A percentile compares a stretch with the other conserved stretches of the same genome.
phyloP scores from a whole-genome alignment of 2,888 invertebrate species.

The Melanophora roralis region DNA sequence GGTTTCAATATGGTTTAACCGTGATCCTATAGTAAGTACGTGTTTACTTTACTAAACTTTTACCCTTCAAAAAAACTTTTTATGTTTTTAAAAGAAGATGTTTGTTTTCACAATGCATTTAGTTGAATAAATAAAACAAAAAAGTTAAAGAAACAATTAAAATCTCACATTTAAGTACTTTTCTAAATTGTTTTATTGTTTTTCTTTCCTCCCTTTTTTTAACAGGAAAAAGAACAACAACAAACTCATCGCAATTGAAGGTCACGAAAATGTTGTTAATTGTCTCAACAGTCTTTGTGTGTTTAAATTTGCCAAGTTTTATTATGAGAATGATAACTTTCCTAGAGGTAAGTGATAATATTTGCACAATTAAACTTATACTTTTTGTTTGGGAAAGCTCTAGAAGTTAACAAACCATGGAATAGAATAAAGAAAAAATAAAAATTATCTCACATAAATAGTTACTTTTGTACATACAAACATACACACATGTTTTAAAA shows the following conservation, averaged over 20 bases:
- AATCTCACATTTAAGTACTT: not conserved
- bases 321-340: slow-evolving; percentile 83
- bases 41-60: too few species aligned
- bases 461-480: too few species aligned
- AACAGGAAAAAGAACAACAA: slow-evolving; percentile 73
- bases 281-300: slow-evolving; percentile 87
- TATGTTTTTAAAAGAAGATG: too few species aligned
- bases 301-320: slow-evolving; percentile 87
- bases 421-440: too few species aligned
- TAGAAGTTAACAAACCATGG: too few species aligned
- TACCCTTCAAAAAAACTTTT: too few species aligned
- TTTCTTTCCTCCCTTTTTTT: not conserved
- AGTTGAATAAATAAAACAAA: not conserved
- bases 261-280: slow-evolving; percentile 90
- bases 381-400: not conserved
- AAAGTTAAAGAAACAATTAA: not conserved
- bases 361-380: not conserved
- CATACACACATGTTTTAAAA: too few species aligned
- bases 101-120: not conserved
- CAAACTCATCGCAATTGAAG: slow-evolving; percentile 81
- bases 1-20: too few species aligned
- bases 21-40: too few species aligned
- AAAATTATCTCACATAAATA: too few species aligned
- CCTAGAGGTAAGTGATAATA: slow-evolving; percentile 78
- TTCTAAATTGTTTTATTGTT: not conserved